Evolutionary conservation across 2,888 invertebrate genomes (phyloP).

Genomic region (Chorisops tibialis): DNA sequence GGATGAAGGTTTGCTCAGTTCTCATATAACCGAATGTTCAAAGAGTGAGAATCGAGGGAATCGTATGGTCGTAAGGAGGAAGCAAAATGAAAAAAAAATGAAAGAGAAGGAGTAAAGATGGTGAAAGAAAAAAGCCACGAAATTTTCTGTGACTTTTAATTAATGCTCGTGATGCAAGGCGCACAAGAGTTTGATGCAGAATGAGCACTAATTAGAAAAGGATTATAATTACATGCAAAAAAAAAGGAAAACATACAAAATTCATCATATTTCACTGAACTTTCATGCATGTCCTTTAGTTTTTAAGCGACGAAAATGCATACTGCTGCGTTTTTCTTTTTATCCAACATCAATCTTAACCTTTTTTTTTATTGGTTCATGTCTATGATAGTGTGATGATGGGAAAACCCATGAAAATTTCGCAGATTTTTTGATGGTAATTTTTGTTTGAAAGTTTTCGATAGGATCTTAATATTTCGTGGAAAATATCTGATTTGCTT

Average conservation of each 20-base stretch:
- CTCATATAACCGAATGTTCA: not conserved
- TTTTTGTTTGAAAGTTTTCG: too few species aligned
- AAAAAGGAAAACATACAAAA: not conserved
- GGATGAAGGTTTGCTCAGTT: not conserved
- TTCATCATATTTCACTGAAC: not conserved
- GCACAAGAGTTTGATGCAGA: not conserved
- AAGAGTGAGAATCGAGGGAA: not conserved
- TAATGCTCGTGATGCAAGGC: constrained; percentile 5
- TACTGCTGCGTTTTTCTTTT: not conserved
- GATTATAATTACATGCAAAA: constrained; percentile 24
- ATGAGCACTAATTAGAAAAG: constrained; percentile 22
- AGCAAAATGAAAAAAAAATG: not conserved
- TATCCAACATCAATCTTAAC: too few species aligned
- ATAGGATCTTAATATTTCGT: too few species aligned
- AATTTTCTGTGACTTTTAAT: constrained; percentile 18
- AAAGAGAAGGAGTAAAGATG: not conserved
- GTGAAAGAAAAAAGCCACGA: not conserved
- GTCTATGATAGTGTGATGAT: too few species aligned
- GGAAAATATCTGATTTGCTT: too few species aligned
- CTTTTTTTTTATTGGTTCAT: too few species aligned
- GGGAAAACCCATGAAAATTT: too few species aligned
- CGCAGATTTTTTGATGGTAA: too few species aligned
- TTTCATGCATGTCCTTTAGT: not conserved
- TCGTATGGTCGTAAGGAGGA: not conserved
- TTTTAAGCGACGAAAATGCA: not conserved